A percentile compares a stretch with the other conserved stretches of the same genome.
These are phyloP conservation scores for Morbakka virulenta DNA, from an alignment of 30 jellyfish, hydroid and myxozoan species.

Conservation along the genomic window DNA sequence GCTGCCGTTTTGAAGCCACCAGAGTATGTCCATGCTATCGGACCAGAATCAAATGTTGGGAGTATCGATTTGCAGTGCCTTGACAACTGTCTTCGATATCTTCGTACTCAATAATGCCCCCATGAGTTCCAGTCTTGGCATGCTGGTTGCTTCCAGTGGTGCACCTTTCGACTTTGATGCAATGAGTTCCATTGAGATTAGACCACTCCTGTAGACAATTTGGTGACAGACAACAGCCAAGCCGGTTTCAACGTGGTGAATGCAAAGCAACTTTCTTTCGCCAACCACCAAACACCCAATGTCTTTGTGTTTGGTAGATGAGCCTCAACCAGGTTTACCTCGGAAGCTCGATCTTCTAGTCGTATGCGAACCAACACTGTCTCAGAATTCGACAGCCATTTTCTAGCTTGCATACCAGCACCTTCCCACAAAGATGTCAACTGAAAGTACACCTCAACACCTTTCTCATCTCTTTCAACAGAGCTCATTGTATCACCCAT, in stretches of 20 bases:
- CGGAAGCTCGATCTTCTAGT: conserved; percentile 47
- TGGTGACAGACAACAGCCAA: conserved; percentile 18
- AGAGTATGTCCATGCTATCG: conserved; percentile 36
- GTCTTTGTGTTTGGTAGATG: conserved; percentile 35
- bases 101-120: conserved; percentile 22
- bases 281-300: conserved; percentile 3
- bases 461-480: conserved; percentile 16
- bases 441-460: conserved; percentile 33
- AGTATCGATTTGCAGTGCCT: conserved; percentile 15
- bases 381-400: conserved; percentile 53
- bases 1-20: conserved; percentile 48
- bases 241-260: too few species aligned
- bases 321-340: conserved; percentile 10
- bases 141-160: conserved; percentile 42
- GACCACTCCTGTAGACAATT: background rate
- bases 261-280: conserved; percentile 12
- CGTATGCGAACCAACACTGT: conserved; percentile 39
- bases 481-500: conserved; percentile 69
- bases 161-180: conserved; percentile 43
- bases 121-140: conserved; percentile 43
- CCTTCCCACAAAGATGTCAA: conserved; percentile 15
- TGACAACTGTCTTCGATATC: conserved; percentile 2
- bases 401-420: conserved; percentile 75
- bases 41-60: conserved; percentile 30
- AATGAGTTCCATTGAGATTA: background rate